Evolutionary conservation across 2,113 vertebrate species (phyloP).

Genomic region (Panurus biarmicus): DNA sequence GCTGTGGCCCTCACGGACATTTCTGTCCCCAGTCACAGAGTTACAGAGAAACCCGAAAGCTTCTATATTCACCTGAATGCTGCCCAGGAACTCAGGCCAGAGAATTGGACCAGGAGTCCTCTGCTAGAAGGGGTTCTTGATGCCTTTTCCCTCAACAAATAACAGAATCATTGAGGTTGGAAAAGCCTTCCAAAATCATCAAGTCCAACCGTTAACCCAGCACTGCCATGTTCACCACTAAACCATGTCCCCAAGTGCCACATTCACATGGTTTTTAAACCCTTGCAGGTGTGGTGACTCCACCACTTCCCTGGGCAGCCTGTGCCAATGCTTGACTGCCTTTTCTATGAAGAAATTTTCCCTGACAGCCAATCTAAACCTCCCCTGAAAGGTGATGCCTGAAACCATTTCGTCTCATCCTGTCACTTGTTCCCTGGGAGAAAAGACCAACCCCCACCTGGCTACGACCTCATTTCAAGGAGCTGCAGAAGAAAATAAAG

Average conservation of each 20-base stretch:
- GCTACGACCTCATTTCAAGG: accelerated
- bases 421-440: neutral
- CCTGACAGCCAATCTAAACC: neutral
- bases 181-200: neutral
- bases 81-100: neutral
- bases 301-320: neutral
- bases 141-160: neutral
- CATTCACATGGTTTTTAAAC: neutral
- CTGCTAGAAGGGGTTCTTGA: neutral
- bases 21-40: too few relatives aligned
- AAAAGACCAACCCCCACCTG: neutral
- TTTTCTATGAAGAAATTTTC: neutral
- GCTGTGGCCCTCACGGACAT: too few relatives aligned
- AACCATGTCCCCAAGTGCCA: neutral
- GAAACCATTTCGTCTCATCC: neutral
- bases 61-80: neutral
- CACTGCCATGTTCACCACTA: neutral
- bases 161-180: neutral
- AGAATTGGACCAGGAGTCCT: neutral
- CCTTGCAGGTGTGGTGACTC: neutral
- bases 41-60: neutral
- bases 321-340: neutral
- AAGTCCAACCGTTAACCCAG: neutral
- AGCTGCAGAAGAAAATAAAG: neutral
- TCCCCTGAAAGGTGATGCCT: too few relatives aligned